Evolutionary conservation across 2,888 invertebrate genomes (phyloP), one percentile per base, ranked within the genome.

Genomic region (Pelosia muscerda): DNA sequence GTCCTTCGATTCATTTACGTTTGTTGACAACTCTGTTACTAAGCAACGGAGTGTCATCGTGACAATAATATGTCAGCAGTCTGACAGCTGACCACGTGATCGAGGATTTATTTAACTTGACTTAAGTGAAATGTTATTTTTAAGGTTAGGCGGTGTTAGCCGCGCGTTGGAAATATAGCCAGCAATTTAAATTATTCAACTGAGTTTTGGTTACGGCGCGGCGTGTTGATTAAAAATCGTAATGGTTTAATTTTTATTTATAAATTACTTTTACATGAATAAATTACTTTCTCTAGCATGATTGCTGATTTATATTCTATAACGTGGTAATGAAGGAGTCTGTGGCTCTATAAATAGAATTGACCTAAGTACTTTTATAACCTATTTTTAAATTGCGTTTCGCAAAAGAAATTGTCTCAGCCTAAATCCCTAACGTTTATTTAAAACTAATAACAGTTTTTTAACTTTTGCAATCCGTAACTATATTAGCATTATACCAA

Each of bases 21-120:
- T 77, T 85, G 85, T 85, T 81, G 81, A 69, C 63, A 78, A 75
- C 77, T 10, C 56, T 13, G 84, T 85, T 81, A 77, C 85, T 66
- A 74, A 63, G 86, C 77, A 80, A 86, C 85, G 55, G 19, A 68
- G 68, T 84, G 79, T 79, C 84, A 84, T 74, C 76, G 71, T 77
- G 79, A 82, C 78, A 81, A 78, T 68, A 68, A 57, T 72, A 73
- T 75, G 77, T 76, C 76, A 75, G 69, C 65, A 62, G 65, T 61
- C 74, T 81, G 84, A 84, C 83, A 84, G 70, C 71, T 78, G 75
- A 66, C 75, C 79, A 79, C 73, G 79, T 79, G 74, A 65, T 66
- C 72, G 76, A 66, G 73, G 72, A 84, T 86, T 87, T 86, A 85
- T 86, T 83, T 79, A 82, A 78, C 68, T 74, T 81, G 19, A 28